Conservation (phyloP, 2,113 vertebrate genomes). For the Acanthisitta chloris region DNA sequence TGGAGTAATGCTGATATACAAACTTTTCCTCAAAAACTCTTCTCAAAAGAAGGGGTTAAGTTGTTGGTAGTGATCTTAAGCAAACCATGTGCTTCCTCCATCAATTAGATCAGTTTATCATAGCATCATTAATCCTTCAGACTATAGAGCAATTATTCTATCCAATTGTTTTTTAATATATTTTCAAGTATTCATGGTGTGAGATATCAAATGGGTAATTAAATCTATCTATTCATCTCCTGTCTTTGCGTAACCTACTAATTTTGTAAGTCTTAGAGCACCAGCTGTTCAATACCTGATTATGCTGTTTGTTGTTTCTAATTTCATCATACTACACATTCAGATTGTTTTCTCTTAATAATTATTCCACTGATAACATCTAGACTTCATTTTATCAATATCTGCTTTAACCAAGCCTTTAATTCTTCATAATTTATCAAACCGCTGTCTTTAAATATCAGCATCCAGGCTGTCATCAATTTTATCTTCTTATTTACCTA, state of each 20-base stretch:
- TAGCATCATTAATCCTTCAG: neutral
- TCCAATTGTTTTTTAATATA: neutral
- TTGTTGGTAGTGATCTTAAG: neutral
- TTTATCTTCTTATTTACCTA: neutral
- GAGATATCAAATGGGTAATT: neutral
- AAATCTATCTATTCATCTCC: neutral
- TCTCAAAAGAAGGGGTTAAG: neutral
- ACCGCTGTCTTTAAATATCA: slow-evolving; percentile 8
- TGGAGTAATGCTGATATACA: neutral
- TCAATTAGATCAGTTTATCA: neutral
- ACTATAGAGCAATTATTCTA: neutral
- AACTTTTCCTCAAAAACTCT: neutral
- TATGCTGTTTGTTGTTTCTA: neutral
- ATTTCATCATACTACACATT: neutral
- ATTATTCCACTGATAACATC: neutral
- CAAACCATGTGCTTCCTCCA: neutral
- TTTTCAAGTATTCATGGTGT: neutral
- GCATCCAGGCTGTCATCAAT: neutral
- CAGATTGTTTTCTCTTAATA: neutral
- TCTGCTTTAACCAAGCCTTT: neutral
- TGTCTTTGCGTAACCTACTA: neutral
- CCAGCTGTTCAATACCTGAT: neutral
- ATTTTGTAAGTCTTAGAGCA: neutral
- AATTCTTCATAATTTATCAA: neutral
- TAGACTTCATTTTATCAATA: neutral